Percentiles rank a stretch among this genome's conserved stretches.
phyloP scores from a whole-genome alignment of 2,888 invertebrate species.

The Dolichopus griseipennis region DNA sequence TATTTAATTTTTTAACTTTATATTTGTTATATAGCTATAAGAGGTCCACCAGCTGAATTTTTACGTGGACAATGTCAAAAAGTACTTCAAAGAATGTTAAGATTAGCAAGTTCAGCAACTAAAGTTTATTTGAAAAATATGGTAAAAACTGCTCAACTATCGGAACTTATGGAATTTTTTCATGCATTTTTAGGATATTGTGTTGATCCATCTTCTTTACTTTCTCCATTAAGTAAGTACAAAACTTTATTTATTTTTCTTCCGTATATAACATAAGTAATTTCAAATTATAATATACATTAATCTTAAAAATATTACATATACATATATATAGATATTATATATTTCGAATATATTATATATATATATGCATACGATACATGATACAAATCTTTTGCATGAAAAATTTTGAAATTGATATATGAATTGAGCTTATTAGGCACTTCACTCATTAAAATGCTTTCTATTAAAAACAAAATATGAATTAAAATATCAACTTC shows the following conservation, averaged over 20 bases:
- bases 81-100: conserved; percentile 65
- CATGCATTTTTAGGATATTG: conserved; percentile 96
- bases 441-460: background rate
- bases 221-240: conserved; percentile 80
- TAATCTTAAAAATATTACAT: background rate
- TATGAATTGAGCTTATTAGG: background rate
- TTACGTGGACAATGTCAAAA: conserved; percentile 78
- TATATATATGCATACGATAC: background rate
- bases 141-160: conserved; percentile 65
- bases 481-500: no score
- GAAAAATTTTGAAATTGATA: background rate
- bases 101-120: conserved; percentile 50
- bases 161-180: conserved; percentile 84
- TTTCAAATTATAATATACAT: background rate
- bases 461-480: background rate
- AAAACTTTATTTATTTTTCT: conserved; percentile 5
- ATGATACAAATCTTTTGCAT: background rate
- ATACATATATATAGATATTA: background rate
- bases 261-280: no score
- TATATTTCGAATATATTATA: no score
- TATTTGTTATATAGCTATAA: conserved; percentile 43
- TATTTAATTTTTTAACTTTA: no score
- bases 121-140: conserved; percentile 57
- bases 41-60: conserved; percentile 84
- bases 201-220: conserved; percentile 74